These are phyloP conservation scores for Caenorhabditis drosophilae DNA, from an alignment of 2,888 invertebrate genomes.

Conservation along the genomic window DNA sequence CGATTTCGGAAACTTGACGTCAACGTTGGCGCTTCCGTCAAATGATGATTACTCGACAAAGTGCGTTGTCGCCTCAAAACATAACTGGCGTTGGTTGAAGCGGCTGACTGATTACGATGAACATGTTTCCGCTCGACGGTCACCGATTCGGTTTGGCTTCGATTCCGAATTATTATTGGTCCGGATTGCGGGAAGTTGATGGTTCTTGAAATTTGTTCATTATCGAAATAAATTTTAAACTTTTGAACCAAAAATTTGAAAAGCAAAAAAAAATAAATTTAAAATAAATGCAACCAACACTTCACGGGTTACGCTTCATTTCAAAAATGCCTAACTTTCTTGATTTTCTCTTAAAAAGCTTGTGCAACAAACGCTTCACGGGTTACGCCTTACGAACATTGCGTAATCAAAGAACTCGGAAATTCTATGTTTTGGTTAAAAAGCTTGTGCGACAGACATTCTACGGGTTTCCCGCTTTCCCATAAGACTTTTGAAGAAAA, in stretches of 20 bases:
- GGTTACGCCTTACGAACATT: not conserved
- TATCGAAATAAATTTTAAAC: too few species aligned
- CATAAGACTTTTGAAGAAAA: too few species aligned
- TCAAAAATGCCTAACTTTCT: not conserved
- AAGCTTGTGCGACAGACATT: too few species aligned
- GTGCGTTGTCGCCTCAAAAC: not conserved
- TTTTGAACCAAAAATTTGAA: too few species aligned
- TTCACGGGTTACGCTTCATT: not conserved
- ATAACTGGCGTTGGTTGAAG: not conserved
- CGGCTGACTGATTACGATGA: not conserved
- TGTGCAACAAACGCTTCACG: too few species aligned
- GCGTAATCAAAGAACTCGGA: too few species aligned
- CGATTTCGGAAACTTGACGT: not conserved
- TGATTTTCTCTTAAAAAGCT: too few species aligned
- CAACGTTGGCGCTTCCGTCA: not conserved
- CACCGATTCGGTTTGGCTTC: constrained; percentile 28
- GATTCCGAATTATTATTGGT: constrained; percentile 30
- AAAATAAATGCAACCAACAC: not conserved
- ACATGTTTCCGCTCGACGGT: constrained; percentile 30
- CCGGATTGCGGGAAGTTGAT: constrained; percentile 20
- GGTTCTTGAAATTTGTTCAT: too few species aligned
- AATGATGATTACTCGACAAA: too few species aligned
- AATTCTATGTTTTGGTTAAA: too few species aligned
- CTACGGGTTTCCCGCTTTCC: too few species aligned
- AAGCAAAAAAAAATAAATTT: not conserved